Conservation (phyloP, 2,888 invertebrate species). For the Theristus sp. region DNA sequence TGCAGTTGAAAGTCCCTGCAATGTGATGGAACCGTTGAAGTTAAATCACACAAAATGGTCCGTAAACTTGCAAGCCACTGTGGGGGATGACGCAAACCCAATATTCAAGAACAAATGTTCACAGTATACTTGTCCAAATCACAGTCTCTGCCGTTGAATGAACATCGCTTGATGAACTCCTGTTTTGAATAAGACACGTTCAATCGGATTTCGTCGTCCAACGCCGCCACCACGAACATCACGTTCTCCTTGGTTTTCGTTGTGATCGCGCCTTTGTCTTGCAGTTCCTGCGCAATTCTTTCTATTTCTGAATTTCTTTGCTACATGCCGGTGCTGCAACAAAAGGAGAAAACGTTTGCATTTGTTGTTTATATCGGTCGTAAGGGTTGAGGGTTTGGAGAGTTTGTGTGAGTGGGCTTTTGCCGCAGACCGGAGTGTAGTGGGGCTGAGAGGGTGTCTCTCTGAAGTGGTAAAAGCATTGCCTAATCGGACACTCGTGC, state of each 20-base stretch:
- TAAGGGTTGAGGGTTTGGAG: too few relatives aligned
- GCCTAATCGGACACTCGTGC: too few relatives aligned
- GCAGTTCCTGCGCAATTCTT: conserved; percentile 14
- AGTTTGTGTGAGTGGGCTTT: too few relatives aligned
- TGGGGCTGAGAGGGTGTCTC: too few relatives aligned
- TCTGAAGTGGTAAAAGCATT: too few relatives aligned
- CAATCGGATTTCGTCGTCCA: conserved; percentile 16
- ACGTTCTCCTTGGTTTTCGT: conserved; percentile 25
- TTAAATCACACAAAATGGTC: background rate
- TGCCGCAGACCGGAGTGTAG: too few relatives aligned
- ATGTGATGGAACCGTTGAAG: background rate
- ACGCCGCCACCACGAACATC: conserved; percentile 24
- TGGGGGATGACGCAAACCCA: too few relatives aligned
- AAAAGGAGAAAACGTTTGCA: too few relatives aligned
- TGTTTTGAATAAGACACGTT: background rate
- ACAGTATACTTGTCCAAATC: conserved; percentile 7
- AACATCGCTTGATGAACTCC: conserved; percentile 18
- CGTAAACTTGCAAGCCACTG: too few relatives aligned
- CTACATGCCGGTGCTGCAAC: too few relatives aligned
- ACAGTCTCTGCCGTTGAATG: conserved; percentile 26
- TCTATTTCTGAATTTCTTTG: too few relatives aligned
- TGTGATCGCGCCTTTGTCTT: conserved; percentile 26
- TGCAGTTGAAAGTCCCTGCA: conserved; percentile 23
- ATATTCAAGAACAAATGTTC: background rate
- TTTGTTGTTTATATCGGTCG: too few relatives aligned